phyloP scores from a whole-genome alignment of 2,888 invertebrate genomes.

The Nymphalis polychloros region DNA sequence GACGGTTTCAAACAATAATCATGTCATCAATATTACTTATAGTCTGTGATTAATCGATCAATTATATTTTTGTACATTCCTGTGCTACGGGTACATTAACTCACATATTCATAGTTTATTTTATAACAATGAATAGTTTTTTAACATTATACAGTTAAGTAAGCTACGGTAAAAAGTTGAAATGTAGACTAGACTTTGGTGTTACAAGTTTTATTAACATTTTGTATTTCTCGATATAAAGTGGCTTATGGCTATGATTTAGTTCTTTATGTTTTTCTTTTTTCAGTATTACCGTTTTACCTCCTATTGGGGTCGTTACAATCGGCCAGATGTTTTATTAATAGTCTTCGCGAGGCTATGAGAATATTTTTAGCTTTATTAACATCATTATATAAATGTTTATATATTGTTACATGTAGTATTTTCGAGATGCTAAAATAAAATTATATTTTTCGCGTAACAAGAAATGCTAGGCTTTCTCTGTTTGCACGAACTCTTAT shows the following conservation, averaged over 20 bases:
- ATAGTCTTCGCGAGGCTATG: slow-evolving; percentile 36
- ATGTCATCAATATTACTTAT: slow-evolving; percentile 27
- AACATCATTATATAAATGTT: slow-evolving; percentile 27
- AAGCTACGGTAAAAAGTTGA: not conserved
- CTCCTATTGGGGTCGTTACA: slow-evolving; percentile 12
- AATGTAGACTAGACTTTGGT: not conserved
- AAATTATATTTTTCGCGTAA: slow-evolving; percentile 20
- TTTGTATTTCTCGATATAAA: not conserved
- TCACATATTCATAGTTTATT: slow-evolving; percentile 27
- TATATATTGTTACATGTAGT: slow-evolving; percentile 31
- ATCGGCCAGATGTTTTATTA: slow-evolving; percentile 1
- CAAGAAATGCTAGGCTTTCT: slow-evolving; percentile 23
- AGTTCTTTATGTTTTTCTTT: slow-evolving; percentile 9
- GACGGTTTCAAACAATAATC: slow-evolving; percentile 13
- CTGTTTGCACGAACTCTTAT: slow-evolving; percentile 14
- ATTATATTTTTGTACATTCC: slow-evolving; percentile 80
- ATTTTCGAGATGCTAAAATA: slow-evolving; percentile 4
- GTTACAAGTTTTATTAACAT: not conserved
- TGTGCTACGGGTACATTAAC: slow-evolving; percentile 69
- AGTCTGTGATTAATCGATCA: slow-evolving; percentile 69
- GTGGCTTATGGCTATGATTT: slow-evolving; percentile 33
- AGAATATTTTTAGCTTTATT: slow-evolving; percentile 35
- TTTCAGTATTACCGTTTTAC: slow-evolving; percentile 38
- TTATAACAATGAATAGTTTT: slow-evolving; percentile 22
- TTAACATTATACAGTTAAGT: not conserved